Evolutionary conservation across 2,888 invertebrate species (phyloP), one percentile per base, ranked within the genome.

Genomic region (Lasioglossum malachurum): DNA sequence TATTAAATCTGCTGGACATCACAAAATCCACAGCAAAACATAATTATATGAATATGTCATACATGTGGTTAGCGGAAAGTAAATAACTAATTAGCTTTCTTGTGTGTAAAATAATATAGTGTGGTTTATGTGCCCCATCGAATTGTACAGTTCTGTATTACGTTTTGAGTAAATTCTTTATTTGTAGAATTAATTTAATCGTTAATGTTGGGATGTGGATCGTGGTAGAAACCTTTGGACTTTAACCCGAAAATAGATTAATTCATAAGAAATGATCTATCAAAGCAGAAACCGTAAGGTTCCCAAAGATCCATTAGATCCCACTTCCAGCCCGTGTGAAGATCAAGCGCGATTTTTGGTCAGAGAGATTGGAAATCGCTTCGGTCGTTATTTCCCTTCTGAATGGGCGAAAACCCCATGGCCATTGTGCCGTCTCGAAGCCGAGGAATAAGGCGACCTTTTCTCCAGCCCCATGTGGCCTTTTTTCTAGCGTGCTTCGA

Each of bases 291-390:
- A 31, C 5, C 71, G 19, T 64, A 72, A 86, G 87, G 79, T 90
- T 91, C 82, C 80, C 71, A n/a, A 69, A 69, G 27, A 76, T 84
- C 83, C 78, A 86, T 80, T 73, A 75, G 76, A 80, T 73, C 76
- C 78, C 89, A 80, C 80, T 82, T 85, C 75, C 27, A 82, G 77
- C 75, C 44, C 67, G 75, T 69, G 12, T n/a, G 31, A 64, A 89
- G 90, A 91, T 91, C 90, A 91, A 86, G 75, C 82, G 82, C 85
- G 90, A 91, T 90, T 90, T 91, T 91, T 87, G 89, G 79, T 53
- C 82, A 78, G 81, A 84, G 87, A 91, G 91, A 91, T 91, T 83
- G 89, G 86, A 89, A 88, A 91, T 91, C 90, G 84, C 86, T 27
- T 73, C 73, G 76, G 38, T 82, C 84, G 87, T 90, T 91, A 91